Conservation (phyloP, 2,797 vertebrate species). For the Anguilla anguilla region DNA sequence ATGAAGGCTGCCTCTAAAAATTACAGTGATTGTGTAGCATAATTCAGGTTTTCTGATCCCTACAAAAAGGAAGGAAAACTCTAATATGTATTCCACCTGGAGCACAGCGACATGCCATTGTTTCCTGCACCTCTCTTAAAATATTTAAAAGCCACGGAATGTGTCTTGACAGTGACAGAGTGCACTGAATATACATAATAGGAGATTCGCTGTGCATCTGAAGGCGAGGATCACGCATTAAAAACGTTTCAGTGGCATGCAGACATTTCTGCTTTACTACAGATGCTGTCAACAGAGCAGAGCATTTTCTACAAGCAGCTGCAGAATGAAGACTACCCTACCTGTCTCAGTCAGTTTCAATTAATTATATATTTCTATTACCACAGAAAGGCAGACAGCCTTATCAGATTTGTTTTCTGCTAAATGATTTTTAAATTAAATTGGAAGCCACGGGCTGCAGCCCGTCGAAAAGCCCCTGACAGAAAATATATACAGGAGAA, state of each 20-base stretch:
- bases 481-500: background rate
- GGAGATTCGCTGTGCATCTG: background rate
- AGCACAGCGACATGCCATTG: background rate
- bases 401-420: background rate
- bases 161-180: constrained; percentile 7
- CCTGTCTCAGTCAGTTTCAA: background rate
- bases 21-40: background rate
- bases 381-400: background rate
- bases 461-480: background rate
- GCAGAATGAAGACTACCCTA: background rate
- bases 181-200: constrained; percentile 15
- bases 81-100: background rate
- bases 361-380: constrained; percentile 14
- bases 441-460: background rate
- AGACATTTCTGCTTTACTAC: background rate
- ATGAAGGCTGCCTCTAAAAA: background rate
- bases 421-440: background rate
- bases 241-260: background rate
- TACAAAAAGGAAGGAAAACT: background rate
- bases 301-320: background rate
- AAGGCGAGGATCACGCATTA: background rate
- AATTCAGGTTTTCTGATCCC: background rate
- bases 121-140: background rate
- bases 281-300: background rate
- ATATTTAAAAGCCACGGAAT: background rate